Conservation (phyloP, 2,113 vertebrate species). For the Xiphophorus hellerii region DNA sequence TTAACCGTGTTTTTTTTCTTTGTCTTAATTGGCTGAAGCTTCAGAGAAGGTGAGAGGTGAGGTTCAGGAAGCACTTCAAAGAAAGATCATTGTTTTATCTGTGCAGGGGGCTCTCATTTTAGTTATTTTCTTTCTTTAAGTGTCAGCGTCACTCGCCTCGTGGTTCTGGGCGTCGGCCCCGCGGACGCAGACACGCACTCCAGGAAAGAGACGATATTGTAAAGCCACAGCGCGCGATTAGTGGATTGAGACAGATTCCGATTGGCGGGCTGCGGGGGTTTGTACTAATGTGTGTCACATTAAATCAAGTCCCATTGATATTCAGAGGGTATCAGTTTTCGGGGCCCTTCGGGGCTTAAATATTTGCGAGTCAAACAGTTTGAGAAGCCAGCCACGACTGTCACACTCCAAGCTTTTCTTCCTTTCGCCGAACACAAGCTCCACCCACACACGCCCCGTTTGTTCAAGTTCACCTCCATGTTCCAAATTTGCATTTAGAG, state of each 20-base stretch:
- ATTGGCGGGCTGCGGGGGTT: not conserved
- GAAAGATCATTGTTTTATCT: conserved; percentile 38
- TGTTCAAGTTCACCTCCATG: conserved; percentile 8
- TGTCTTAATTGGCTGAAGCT: conserved; percentile 65
- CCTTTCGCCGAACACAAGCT: conserved; percentile 19
- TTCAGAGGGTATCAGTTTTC: conserved; percentile 9
- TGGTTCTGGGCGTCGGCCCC: not conserved
- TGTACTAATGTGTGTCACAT: conserved; percentile 1
- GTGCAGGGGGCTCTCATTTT: conserved; percentile 35
- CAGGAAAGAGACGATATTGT: not conserved
- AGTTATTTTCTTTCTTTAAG: conserved; percentile 18
- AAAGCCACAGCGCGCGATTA: not conserved
- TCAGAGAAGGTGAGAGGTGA: conserved; percentile 64
- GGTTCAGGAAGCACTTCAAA: conserved; percentile 57
- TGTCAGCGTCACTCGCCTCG: conserved; percentile 1
- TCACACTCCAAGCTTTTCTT: conserved; percentile 20
- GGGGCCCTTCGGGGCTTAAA: conserved; percentile 12
- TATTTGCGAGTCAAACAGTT: conserved; percentile 27
- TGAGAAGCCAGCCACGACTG: not conserved
- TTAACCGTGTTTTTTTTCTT: conserved; percentile 67
- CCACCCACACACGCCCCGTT: conserved; percentile 19
- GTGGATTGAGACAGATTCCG: conserved; percentile 1
- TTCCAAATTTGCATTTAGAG: not conserved
- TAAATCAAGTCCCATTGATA: conserved; percentile 9
- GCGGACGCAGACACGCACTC: not conserved